These are phyloP conservation scores for Bovichtus diacanthus DNA, from an alignment of 2,797 vertebrate species.

Conservation along the genomic window DNA sequence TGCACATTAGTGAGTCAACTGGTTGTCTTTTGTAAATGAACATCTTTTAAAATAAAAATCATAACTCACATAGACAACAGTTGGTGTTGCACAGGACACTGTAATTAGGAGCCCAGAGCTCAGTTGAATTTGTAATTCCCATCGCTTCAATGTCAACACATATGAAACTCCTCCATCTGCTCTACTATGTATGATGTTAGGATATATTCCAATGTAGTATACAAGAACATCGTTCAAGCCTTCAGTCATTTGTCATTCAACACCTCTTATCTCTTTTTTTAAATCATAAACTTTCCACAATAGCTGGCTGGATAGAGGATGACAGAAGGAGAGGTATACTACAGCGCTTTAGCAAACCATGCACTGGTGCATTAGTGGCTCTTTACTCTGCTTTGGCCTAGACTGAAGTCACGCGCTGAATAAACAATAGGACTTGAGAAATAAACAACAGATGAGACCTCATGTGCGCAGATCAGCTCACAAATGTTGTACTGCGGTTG, in stretches of 20 bases:
- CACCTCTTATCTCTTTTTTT: slow-evolving; percentile 53
- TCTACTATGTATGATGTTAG: neutral
- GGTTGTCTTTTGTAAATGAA: neutral
- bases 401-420: slow-evolving; percentile 21
- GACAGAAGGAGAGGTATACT: slow-evolving; percentile 95
- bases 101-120: neutral
- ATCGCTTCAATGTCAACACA: neutral
- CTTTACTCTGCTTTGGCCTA: slow-evolving; percentile 67
- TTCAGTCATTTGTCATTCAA: neutral
- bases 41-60: slow-evolving; percentile 3
- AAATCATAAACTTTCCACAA: slow-evolving; percentile 67
- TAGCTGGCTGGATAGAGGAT: slow-evolving; percentile 97
- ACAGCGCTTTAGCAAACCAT: slow-evolving; percentile 77
- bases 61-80: neutral
- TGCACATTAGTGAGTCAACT: neutral
- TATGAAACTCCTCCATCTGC: neutral
- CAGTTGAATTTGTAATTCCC: neutral
- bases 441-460: slow-evolving; percentile 5
- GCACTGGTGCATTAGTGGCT: slow-evolving; percentile 58
- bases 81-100: neutral
- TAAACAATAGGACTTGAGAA: neutral
- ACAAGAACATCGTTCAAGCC: neutral
- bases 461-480: neutral
- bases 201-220: neutral
- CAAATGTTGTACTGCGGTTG: neutral